Percentiles rank a stretch among this genome's conserved stretches.
Evolutionary conservation across 2,888 invertebrate genomes (phyloP).

Genomic region (Aphidoletes aphidimyza): DNA sequence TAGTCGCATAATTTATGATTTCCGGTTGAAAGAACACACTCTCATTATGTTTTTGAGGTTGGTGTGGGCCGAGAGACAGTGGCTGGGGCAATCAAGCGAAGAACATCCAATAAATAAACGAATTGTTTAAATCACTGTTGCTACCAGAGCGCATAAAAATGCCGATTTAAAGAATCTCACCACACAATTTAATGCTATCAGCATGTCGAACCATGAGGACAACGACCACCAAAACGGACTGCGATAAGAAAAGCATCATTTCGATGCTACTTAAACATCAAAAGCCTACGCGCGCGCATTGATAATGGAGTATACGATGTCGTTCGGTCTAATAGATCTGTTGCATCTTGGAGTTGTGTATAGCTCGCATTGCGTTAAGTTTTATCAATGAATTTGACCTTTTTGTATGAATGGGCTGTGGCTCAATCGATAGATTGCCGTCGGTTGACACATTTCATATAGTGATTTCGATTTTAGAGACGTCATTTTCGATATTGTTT

Average conservation of each 20-base stretch:
- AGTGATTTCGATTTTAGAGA: neutral
- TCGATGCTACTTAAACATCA: slow-evolving; percentile 33
- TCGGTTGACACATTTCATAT: slow-evolving; percentile 18
- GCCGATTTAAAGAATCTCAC: neutral
- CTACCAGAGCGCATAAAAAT: neutral
- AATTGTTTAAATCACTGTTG: slow-evolving; percentile 9
- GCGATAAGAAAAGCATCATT: slow-evolving; percentile 11
- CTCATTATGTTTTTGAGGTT: neutral
- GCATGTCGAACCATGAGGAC: neutral
- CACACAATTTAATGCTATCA: too few species aligned
- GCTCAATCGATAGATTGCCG: neutral
- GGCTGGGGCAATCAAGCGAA: neutral
- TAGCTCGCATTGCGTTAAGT: neutral
- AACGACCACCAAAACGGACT: slow-evolving; percentile 45
- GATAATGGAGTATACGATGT: neutral
- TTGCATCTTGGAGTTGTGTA: too few species aligned
- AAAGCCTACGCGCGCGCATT: slow-evolving; percentile 45
- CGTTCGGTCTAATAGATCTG: too few species aligned
- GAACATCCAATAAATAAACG: slow-evolving; percentile 25
- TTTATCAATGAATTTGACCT: slow-evolving; percentile 53
- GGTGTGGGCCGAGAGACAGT: slow-evolving; percentile 24
- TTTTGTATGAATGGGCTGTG: neutral
- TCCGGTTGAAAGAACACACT: slow-evolving; percentile 26
- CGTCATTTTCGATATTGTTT: slow-evolving; percentile 1
- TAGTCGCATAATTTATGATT: slow-evolving; percentile 48